These are phyloP conservation scores for Conger conger DNA, from an alignment of 2,113 vertebrate genomes.

Conservation along the genomic window DNA sequence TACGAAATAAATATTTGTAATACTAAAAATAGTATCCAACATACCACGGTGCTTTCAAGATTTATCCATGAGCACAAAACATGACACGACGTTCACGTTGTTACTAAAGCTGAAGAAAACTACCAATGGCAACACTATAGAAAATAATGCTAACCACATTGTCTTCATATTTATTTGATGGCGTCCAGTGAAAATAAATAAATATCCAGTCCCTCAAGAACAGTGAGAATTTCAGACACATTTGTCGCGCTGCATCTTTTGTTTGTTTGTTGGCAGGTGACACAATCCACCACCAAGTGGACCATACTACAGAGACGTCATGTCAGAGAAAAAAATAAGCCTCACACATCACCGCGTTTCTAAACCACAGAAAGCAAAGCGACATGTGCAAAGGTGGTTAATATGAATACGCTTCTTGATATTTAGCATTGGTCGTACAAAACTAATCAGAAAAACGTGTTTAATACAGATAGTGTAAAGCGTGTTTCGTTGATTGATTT, in stretches of 20 bases:
- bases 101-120: background rate
- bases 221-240: constrained; percentile 13
- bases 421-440: background rate
- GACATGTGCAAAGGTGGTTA: background rate
- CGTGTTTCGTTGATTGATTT: constrained; percentile 17
- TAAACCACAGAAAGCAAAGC: background rate
- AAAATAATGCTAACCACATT: constrained; percentile 30
- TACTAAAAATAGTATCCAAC: no score
- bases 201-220: constrained; percentile 15
- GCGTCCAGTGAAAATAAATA: constrained; percentile 12
- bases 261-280: constrained; percentile 13
- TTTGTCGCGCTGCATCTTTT: background rate
- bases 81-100: background rate
- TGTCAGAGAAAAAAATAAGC: background rate
- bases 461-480: background rate
- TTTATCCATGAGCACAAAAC: background rate
- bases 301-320: background rate
- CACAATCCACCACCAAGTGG: background rate
- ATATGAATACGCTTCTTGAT: constrained; percentile 3
- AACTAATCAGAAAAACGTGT: background rate
- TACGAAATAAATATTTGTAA: no score
- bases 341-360: background rate
- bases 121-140: constrained; percentile 33
- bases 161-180: constrained; percentile 21
- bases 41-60: no score